A percentile compares a stretch with the other conserved stretches of the same genome.
phyloP scores from a whole-genome alignment of 2,888 invertebrate genomes.

The Noctua comes region DNA sequence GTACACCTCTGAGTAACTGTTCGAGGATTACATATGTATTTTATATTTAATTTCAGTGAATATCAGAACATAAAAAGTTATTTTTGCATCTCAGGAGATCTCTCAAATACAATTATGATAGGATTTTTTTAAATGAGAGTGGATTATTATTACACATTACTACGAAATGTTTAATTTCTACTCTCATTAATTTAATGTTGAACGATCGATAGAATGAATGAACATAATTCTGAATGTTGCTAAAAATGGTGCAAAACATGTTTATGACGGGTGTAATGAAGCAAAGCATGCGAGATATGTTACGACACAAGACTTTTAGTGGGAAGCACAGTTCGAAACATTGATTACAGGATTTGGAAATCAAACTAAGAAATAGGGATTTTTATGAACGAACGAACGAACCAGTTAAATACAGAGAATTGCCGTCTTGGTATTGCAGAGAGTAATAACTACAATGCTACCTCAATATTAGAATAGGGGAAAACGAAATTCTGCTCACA shows the following conservation, averaged over 20 bases:
- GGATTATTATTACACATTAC: neutral
- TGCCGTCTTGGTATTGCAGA: constrained; percentile 4
- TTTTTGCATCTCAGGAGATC: neutral
- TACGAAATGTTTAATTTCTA: constrained; percentile 7
- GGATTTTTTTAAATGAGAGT: neutral
- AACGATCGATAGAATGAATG: constrained; percentile 8
- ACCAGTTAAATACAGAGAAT: neutral
- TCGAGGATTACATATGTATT: neutral
- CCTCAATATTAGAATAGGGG: neutral
- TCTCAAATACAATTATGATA: neutral
- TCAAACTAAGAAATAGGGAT: neutral
- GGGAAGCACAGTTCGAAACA: constrained; percentile 14
- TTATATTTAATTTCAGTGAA: neutral
- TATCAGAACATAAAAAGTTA: neutral
- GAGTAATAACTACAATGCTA: neutral
- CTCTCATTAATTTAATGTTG: neutral
- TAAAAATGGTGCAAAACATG: constrained; percentile 42
- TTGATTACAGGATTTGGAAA: constrained; percentile 4
- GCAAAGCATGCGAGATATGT: constrained; percentile 46
- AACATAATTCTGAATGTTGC: neutral
- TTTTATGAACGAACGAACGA: neutral
- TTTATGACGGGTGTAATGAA: constrained; percentile 36
- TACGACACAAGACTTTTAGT: constrained; percentile 27
- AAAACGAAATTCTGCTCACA: neutral
- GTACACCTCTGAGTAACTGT: neutral